Conservation (phyloP, 2,888 invertebrate species). For the Apomyelois bistriatella region DNA sequence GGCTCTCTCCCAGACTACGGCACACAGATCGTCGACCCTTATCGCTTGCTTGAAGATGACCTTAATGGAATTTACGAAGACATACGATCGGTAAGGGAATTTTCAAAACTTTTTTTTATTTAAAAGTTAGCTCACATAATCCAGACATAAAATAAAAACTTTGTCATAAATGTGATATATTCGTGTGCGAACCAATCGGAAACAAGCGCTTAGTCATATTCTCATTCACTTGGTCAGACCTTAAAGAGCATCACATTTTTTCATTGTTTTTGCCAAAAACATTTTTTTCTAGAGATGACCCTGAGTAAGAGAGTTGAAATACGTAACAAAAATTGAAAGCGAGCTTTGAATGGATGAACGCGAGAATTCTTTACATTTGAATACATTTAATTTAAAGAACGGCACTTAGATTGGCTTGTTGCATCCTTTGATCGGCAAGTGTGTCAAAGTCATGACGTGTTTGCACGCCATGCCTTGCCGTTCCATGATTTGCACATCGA, state of each 20-base stretch:
- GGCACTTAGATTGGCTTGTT: slow-evolving; percentile 31
- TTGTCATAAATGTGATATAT: no score
- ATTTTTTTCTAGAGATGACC: no score
- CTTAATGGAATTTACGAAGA: slow-evolving; percentile 92
- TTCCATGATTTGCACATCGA: slow-evolving; percentile 58
- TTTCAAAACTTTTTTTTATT: neutral
- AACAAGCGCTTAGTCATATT: no score
- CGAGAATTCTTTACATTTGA: neutral
- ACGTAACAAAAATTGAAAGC: no score
- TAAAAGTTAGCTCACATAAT: no score
- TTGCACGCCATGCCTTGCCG: slow-evolving; percentile 46
- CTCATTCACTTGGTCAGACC: no score
- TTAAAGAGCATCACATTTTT: no score
- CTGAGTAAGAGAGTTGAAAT: no score
- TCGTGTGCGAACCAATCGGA: no score
- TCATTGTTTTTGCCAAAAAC: no score
- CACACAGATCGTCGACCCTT: slow-evolving; percentile 88
- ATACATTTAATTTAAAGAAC: slow-evolving; percentile 15
- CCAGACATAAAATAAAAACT: no score
- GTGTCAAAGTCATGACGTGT: slow-evolving; percentile 75
- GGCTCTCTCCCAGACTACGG: slow-evolving; percentile 88
- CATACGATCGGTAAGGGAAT: slow-evolving; percentile 86
- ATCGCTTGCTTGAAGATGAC: slow-evolving; percentile 91
- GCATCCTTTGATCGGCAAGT: slow-evolving; percentile 60
- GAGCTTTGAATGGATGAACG: no score